phyloP scores from a whole-genome alignment of 2,888 invertebrate genomes.

The Xanthia icteritia region DNA sequence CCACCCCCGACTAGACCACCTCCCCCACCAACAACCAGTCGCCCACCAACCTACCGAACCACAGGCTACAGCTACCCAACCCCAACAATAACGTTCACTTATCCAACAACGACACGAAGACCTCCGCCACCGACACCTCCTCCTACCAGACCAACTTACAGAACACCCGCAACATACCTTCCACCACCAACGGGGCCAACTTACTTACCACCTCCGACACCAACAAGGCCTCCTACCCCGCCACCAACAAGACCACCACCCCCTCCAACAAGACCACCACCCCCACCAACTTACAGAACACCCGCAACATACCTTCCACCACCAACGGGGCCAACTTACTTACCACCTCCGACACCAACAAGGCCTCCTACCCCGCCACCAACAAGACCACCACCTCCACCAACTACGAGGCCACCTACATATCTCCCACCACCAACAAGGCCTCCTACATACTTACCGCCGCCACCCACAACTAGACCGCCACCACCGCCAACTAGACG shows the following conservation, averaged over 20 bases:
- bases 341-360: constrained; percentile 14
- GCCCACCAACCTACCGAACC: constrained; percentile 41
- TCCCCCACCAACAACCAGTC: constrained; percentile 33
- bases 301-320: not conserved
- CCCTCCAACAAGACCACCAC: constrained; percentile 51
- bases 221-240: too few relatives aligned
- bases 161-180: too few relatives aligned
- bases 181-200: constrained; percentile 24
- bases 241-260: constrained; percentile 37
- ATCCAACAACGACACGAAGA: constrained; percentile 56
- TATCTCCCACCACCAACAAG: constrained; percentile 22
- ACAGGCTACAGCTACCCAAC: constrained; percentile 68
- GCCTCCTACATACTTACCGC: constrained; percentile 11
- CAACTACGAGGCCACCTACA: constrained; percentile 17
- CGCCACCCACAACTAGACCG: constrained; percentile 54
- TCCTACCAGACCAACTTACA: not conserved
- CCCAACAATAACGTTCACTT: constrained; percentile 58
- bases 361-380: too few relatives aligned
- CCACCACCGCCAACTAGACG: constrained; percentile 55
- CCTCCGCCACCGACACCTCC: constrained; percentile 21
- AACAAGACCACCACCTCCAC: constrained; percentile 32
- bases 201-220: constrained; percentile 41
- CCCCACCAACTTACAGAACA: constrained; percentile 38
- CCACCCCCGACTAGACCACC: constrained; percentile 48
- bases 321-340: not conserved